These are phyloP conservation scores for Gonatopus flavifemur DNA, from an alignment of 1,140 invertebrate species.

Conservation along the genomic window DNA sequence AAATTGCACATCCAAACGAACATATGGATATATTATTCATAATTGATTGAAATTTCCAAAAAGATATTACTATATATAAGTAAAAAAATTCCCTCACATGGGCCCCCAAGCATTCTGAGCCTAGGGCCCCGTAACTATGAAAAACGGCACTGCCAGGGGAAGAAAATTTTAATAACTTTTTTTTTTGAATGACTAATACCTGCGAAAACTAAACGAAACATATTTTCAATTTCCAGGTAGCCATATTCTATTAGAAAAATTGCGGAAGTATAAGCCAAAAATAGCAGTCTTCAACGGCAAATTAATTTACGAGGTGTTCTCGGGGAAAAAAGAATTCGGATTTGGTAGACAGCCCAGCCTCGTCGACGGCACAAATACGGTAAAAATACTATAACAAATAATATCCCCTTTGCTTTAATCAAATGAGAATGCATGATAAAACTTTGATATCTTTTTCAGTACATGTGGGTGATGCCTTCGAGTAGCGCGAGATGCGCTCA, in stretches of 20 bases:
- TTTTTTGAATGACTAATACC: too few species aligned
- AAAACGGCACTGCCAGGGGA: too few species aligned
- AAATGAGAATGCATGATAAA: not conserved
- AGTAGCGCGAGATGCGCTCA: conserved; percentile 95
- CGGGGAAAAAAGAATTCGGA: conserved; percentile 95
- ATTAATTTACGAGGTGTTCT: conserved; percentile 96
- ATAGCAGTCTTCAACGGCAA: conserved; percentile 98
- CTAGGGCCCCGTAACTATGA: too few species aligned
- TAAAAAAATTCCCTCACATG: too few species aligned
- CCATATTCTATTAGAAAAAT: conserved; percentile 86
- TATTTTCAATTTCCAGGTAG: conserved; percentile 65
- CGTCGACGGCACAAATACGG: conserved; percentile 90
- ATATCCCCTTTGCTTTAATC: not conserved
- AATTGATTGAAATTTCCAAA: too few species aligned
- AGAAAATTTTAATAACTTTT: too few species aligned
- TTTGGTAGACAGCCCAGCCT: conserved; percentile 93
- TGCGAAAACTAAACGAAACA: too few species aligned
- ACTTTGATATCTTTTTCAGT: conserved; percentile 74
- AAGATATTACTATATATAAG: too few species aligned
- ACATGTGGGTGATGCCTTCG: conserved; percentile 98
- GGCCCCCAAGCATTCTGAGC: too few species aligned
- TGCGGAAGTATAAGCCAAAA: conserved; percentile 91
- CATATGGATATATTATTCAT: too few species aligned
- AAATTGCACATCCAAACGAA: too few species aligned
- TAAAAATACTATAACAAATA: conserved; percentile 60